phyloP scores from a whole-genome alignment of 1,140 invertebrate genomes.

The Bombus superbus region DNA sequence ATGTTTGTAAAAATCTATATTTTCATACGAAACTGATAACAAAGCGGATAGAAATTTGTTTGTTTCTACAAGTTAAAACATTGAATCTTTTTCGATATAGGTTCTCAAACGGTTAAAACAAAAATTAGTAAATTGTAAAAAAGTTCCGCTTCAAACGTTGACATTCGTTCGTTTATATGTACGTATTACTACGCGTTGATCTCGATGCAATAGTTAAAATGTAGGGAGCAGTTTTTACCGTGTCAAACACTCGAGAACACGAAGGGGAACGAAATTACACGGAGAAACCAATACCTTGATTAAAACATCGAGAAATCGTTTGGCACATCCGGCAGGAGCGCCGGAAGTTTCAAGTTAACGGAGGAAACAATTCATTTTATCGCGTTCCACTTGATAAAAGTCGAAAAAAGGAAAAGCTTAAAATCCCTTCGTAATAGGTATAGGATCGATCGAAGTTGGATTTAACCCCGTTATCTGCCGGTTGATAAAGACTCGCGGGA shows the following conservation, averaged over 20 bases:
- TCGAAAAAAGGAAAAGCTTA: background rate
- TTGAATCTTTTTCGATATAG: background rate
- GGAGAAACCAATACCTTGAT: background rate
- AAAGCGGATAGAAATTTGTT: no score
- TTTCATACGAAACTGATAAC: no score
- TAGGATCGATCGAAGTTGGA: background rate
- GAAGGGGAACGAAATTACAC: background rate
- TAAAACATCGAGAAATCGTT: slow-evolving; percentile 14
- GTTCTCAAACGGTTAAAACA: background rate
- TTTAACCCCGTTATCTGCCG: slow-evolving; percentile 10
- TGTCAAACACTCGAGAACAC: background rate
- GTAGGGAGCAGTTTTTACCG: background rate
- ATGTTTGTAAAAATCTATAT: no score
- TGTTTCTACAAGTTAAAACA: background rate
- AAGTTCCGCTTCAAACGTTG: background rate
- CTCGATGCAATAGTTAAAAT: background rate
- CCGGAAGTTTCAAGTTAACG: slow-evolving; percentile 2
- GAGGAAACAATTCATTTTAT: slow-evolving; percentile 15
- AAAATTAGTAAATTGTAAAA: background rate
- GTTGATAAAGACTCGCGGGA: slow-evolving; percentile 20
- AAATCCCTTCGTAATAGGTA: background rate
- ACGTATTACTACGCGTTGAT: background rate
- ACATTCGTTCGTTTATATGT: background rate
- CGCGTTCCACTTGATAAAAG: slow-evolving; percentile 1
- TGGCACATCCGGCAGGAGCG: background rate